Evolutionary conservation across 2,797 vertebrate species (phyloP), one percentile per base, ranked within the genome.

Genomic region (Intellagama lesueurii): DNA sequence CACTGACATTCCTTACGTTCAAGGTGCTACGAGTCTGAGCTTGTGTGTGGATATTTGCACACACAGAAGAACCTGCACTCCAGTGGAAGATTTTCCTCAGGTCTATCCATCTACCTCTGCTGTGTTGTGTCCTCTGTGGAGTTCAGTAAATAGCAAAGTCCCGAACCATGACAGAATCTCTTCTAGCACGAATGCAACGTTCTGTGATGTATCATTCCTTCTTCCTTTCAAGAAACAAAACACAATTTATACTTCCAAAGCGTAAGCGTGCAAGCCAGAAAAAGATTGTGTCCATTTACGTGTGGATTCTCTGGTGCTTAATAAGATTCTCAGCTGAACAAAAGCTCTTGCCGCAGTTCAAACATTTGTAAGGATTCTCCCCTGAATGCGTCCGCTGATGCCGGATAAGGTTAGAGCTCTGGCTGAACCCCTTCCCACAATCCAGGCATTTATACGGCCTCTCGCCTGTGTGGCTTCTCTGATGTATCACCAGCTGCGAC

Each of bases 401-500:
- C 75, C 95, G 95, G 81, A 96, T 92, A 47, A 96, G 94, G 70
- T 96, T 95, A 66, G 95, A 95, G 56, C 95, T 95, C 72, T 94
- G 96, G 87, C 95, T 96, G 91, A 96, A 96, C 84, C 94, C 94
- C 89, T 96, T 96, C 68, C 96, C 96, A 0, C 96, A 96, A 64
- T 95, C 94, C 0, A 92, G 73, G 24, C 96, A 96, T 22, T 84
- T 91, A 81, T 95, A 96, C 28, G 96, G 96, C 86, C 95, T 93
- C 88, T 96, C 96, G 1, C 96, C 96, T 0, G 96, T 96, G 94
- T 96, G 96, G 87, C 95, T 93, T 52, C 96, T 91, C 84, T 89
- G 93, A 73, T 96, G 96, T 81, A 95, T 96, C 35, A 93, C 88
- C 72, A 96, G 89, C 86, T 96, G 96, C n/a, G 95, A 95, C 84